These are phyloP conservation scores for Ericerus pela DNA, from an alignment of 1,140 invertebrate genomes.

Conservation along the genomic window DNA sequence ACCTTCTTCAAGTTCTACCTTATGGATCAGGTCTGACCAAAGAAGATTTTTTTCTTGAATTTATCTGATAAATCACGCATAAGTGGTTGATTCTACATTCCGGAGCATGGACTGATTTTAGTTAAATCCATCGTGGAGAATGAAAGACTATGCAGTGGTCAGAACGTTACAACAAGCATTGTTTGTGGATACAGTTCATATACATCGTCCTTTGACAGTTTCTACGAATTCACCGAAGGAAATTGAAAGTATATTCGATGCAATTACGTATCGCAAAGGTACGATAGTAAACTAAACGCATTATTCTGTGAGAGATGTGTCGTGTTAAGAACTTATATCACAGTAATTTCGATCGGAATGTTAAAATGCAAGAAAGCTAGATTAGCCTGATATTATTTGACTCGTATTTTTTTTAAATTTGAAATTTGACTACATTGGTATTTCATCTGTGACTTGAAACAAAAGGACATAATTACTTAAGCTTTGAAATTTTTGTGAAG, in stretches of 20 bases:
- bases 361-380: no score
- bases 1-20: conserved; percentile 23
- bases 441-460: no score
- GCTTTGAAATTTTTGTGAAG: no score
- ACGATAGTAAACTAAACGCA: no score
- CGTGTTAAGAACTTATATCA: no score
- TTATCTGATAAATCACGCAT: not conserved
- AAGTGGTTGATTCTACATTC: not conserved
- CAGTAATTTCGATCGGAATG: no score
- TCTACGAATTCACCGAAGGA: conserved; percentile 34
- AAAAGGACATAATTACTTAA: no score
- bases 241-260: conserved; percentile 38
- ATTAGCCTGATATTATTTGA: no score
- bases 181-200: conserved; percentile 31
- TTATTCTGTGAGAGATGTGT: no score
- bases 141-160: conserved; percentile 32
- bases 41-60: not conserved
- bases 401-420: no score
- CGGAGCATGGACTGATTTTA: not conserved
- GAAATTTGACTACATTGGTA: no score
- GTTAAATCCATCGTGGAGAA: conserved; percentile 28
- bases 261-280: conserved; percentile 46
- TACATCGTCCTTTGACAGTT: conserved; percentile 35
- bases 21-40: not conserved
- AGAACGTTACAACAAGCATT: conserved; percentile 35